Evolutionary conservation across 2,888 invertebrate genomes (phyloP).

Genomic region (Drosophila villosipedis): DNA sequence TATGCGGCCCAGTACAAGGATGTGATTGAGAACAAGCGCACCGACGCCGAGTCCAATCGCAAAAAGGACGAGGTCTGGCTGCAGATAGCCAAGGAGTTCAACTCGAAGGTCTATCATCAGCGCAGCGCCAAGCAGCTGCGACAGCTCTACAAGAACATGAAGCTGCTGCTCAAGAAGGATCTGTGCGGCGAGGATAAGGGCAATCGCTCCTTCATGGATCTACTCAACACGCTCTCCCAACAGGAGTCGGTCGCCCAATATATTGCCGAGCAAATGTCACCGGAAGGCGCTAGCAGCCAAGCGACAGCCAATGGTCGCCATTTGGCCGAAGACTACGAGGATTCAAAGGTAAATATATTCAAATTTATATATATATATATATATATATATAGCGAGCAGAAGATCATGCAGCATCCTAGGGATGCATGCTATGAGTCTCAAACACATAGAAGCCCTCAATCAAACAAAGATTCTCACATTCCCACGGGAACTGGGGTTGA

Average conservation of each 20-base stretch:
- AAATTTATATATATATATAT: background rate
- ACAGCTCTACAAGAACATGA: constrained; percentile 85
- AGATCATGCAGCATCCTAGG: no score
- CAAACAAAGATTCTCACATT: no score
- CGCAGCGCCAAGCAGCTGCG: constrained; percentile 84
- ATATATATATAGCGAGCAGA: background rate
- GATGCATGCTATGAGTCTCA: no score
- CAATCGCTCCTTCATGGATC: constrained; percentile 84
- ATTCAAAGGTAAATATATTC: constrained; percentile 81
- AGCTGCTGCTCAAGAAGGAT: constrained; percentile 84
- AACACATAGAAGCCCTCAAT: no score
- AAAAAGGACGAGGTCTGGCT: constrained; percentile 85
- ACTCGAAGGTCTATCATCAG: constrained; percentile 84
- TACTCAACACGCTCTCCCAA: constrained; percentile 83
- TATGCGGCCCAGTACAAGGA: constrained; percentile 85
- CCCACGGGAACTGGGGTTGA: no score
- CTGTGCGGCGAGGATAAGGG: constrained; percentile 83
- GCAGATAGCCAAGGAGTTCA: constrained; percentile 85
- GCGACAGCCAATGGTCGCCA: constrained; percentile 56
- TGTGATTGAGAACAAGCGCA: constrained; percentile 84
- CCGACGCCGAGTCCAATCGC: constrained; percentile 84
- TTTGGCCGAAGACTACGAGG: constrained; percentile 82
- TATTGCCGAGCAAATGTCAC: constrained; percentile 82
- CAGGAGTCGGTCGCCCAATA: constrained; percentile 84
- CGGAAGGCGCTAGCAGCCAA: constrained; percentile 70